These are phyloP conservation scores for Limulus polyphemus DNA, from an alignment of 2,888 invertebrate genomes.

Conservation along the genomic window DNA sequence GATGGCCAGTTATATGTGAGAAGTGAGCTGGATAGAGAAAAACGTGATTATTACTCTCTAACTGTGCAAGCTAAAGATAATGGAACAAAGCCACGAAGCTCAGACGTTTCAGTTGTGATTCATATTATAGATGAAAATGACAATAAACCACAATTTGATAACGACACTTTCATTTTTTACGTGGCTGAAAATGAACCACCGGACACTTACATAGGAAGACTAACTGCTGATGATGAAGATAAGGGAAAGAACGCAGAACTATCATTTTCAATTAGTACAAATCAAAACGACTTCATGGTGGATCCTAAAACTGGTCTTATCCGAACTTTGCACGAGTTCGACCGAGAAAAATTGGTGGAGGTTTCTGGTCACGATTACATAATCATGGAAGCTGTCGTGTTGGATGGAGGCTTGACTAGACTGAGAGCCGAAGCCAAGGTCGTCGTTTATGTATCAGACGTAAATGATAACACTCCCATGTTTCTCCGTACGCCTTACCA, in stretches of 20 bases:
- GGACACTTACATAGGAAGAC: slow-evolving; percentile 80
- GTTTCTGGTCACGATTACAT: slow-evolving; percentile 63
- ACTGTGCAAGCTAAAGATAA: slow-evolving; percentile 71
- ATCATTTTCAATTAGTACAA: slow-evolving; percentile 50
- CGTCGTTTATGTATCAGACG: slow-evolving; percentile 71
- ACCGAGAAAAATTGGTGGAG: slow-evolving; percentile 71
- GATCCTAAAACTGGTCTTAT: slow-evolving; percentile 84
- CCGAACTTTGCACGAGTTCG: slow-evolving; percentile 69
- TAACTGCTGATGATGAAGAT: slow-evolving; percentile 78
- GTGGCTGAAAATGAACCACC: slow-evolving; percentile 76
- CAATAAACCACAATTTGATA: slow-evolving; percentile 81
- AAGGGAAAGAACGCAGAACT: slow-evolving; percentile 83
- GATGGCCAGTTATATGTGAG: slow-evolving; percentile 84
- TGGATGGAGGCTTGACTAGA: slow-evolving; percentile 61
- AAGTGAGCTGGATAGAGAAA: slow-evolving; percentile 73
- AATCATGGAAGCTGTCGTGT: slow-evolving; percentile 68
- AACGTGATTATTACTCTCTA: slow-evolving; percentile 77
- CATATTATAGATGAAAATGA: slow-evolving; percentile 94
- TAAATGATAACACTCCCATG: slow-evolving; percentile 66
- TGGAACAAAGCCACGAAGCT: slow-evolving; percentile 56
- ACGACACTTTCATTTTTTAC: slow-evolving; percentile 77
- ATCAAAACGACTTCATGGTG: slow-evolving; percentile 64
- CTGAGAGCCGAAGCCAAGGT: slow-evolving; percentile 74
- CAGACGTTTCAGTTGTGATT: slow-evolving; percentile 78
- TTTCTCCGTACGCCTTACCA: slow-evolving; percentile 71